Percentiles rank a stretch among this genome's conserved stretches.
These are phyloP conservation scores for Circaetus gallicus DNA, from an alignment of 2,113 vertebrate genomes.

Conservation along the genomic window DNA sequence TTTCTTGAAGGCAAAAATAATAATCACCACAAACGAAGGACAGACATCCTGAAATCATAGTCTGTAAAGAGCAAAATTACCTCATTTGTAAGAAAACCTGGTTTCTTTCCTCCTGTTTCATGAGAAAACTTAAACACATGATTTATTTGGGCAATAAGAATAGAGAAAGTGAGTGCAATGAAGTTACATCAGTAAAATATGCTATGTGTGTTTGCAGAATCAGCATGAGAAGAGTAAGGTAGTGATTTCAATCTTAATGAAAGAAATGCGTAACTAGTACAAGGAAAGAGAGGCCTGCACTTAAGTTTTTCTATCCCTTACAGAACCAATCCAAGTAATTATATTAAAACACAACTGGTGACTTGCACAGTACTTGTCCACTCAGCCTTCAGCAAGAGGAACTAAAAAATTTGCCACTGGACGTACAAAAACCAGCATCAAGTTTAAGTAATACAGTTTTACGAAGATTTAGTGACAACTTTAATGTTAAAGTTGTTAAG, in stretches of 20 bases:
- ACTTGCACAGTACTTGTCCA: background rate
- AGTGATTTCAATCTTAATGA: background rate
- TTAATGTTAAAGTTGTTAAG: background rate
- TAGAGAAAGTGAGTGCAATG: background rate
- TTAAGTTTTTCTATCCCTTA: background rate
- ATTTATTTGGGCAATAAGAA: background rate
- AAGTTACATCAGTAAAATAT: background rate
- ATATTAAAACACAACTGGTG: background rate
- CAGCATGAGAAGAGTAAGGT: background rate
- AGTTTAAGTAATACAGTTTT: conserved; percentile 28
- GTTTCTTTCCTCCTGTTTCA: background rate
- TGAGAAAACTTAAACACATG: background rate
- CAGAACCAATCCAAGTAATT: background rate
- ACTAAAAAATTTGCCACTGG: background rate
- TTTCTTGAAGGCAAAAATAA: background rate
- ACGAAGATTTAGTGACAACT: background rate
- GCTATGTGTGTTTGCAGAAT: background rate
- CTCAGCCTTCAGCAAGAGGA: background rate
- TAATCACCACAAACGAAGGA: background rate
- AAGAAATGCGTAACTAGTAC: background rate
- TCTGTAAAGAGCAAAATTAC: background rate
- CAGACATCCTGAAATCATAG: background rate
- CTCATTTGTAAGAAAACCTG: background rate
- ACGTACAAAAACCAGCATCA: background rate
- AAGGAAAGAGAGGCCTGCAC: background rate